Base-by-base conservation (phyloP, 2,797 vertebrate genomes). In the Alfaro cultratus region DNA sequence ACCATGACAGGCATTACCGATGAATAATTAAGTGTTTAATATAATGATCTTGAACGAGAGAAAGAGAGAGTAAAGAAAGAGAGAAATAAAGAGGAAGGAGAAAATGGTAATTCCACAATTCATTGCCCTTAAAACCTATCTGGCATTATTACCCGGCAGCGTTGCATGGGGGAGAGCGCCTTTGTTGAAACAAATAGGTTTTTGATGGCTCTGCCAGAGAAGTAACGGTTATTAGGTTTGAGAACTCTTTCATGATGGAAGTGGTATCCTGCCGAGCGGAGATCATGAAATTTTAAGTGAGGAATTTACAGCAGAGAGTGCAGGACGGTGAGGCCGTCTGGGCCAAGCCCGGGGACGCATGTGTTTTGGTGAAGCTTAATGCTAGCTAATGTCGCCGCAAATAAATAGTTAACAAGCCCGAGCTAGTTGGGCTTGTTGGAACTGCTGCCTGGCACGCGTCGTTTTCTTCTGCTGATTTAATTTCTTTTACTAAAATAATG, bases 1-100 rank as follows among this genome's bases (percentile, higher is more conserved):
- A 97, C 95, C 89, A 94, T 95, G 97, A 96, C 97, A 97, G 92
- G 94, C 96, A 96, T 97, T 97, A 96, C 95, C 95, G 95, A 98
- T 98, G 96, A 99, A 99, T 99, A 99, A 99, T 98, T 98, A 98
- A 98, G 95, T 95, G 95, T 97, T 97, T 97, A 96, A 99, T 98
- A 98, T 97, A 97, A 97, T 94, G 95, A 95, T 96, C 95, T 95
- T 90, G 94, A 91, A 90, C 86, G 86, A 88, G 90, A 85, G 71
- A 85, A 83, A 85, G 78, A 85, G 74, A 79, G 73, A 77, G 79
- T 57, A 67, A 67, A 84, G 76, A 74, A 74, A 88, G 80, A 91
- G 92, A 77, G 81, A 80, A 51, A 80, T 85, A 87, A 75, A 83
- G 73, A 83, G 90, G 92, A 88, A 88, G 90, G 91, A 93, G 95